Base-by-base conservation (phyloP, 2,888 invertebrate species). In the Megalurothrips usitatus region DNA sequence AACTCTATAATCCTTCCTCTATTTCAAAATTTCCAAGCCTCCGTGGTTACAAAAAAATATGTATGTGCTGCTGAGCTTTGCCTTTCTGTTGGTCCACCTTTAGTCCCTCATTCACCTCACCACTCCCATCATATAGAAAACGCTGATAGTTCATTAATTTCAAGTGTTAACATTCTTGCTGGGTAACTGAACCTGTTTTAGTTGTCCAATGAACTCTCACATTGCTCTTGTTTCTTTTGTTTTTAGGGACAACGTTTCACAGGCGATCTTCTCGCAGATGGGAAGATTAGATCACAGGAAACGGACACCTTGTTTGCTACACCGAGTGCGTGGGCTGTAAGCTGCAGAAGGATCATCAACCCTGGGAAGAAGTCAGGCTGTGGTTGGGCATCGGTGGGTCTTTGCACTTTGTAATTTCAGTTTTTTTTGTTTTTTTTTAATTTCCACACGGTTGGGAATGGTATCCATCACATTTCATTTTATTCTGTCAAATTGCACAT, bases 251-350 rank as follows among this genome's bases (percentile, higher is more conserved):
- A 96, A 89, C 94, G 93, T 86, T 96, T 96, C 89, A 92, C 94
- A 80, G 96, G 95, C 52, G 96, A 97, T 87, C 88, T 97, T 79
- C 89, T 96, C 85, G 88, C 92, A 68, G 95, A 94, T 89, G 96
- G 96, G 19, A 95, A 95, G 90, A 96, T 97, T 82, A 92, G 93
- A 87, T 95, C 95, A 23, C 94, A 94, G 87, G 96, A 96, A 87
- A 95, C 95, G 63, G 94, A 94, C 86, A 93, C 95, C 83, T 91
- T 95, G 85, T 97, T 96, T 87, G 92, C 94, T 83, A 95, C 96
- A 0, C 96, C 96, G 2, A 96, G 95, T 84, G 95, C 96, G 1
- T 97, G 96, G 96, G 96, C 96, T 0, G 94, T 95, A 86, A 94
- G 96, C 86, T 96, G 96, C 86, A 96, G 96, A 86, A 91, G 95